Evolutionary conservation across 2,888 invertebrate species (phyloP).

Genomic region (Epistrophella euchroma): DNA sequence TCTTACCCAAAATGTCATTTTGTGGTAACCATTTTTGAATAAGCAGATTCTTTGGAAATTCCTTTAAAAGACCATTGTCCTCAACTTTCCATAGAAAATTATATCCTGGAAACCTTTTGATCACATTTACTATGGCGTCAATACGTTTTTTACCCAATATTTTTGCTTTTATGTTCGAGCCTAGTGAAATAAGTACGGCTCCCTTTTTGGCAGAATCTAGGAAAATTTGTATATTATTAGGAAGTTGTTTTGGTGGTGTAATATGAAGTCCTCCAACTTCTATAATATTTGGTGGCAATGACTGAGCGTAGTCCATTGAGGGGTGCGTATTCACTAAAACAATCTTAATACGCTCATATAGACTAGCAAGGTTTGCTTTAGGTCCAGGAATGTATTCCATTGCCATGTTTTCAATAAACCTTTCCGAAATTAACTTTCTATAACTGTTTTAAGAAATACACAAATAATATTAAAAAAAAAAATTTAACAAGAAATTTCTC

Average conservation of each 20-base stretch:
- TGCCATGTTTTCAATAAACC: constrained; percentile 18
- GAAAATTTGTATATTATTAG: constrained; percentile 77
- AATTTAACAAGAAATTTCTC: not conserved
- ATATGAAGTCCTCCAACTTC: constrained; percentile 79
- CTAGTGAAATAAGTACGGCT: constrained; percentile 79
- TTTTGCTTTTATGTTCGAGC: constrained; percentile 75
- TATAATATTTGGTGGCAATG: constrained; percentile 78
- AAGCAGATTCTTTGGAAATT: constrained; percentile 83
- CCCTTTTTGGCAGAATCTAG: constrained; percentile 78
- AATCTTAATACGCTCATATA: constrained; percentile 71
- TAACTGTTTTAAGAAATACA: constrained; percentile 14
- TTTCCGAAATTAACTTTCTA: constrained; percentile 36
- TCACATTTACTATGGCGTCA: constrained; percentile 78
- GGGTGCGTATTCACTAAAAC: constrained; percentile 77
- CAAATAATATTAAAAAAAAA: not conserved
- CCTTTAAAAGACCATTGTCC: constrained; percentile 41
- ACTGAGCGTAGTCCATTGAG: constrained; percentile 76
- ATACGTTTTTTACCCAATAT: constrained; percentile 58
- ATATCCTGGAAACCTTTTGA: constrained; percentile 78
- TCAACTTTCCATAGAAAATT: constrained; percentile 81
- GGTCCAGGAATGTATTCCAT: constrained; percentile 35
- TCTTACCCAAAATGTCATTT: constrained; percentile 84
- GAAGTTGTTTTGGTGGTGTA: constrained; percentile 76
- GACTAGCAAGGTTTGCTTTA: constrained; percentile 53
- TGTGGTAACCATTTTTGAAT: constrained; percentile 85